Evolutionary conservation across 2,888 invertebrate genomes (phyloP).

Genomic region (Phalangium opilio): DNA sequence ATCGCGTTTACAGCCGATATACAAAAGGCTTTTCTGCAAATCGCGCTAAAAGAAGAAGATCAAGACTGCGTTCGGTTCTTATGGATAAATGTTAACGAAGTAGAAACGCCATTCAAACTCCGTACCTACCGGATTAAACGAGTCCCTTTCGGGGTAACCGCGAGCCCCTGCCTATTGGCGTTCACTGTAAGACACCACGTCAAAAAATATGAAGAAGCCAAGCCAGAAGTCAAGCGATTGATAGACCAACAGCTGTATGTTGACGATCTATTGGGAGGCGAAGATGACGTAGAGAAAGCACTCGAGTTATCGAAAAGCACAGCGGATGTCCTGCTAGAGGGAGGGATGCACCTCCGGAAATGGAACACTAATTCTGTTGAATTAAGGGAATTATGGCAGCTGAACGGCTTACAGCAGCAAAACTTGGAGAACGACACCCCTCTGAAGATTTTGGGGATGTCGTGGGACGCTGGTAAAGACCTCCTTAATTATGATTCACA

Average conservation of each 20-base stretch:
- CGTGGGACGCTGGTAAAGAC: background rate
- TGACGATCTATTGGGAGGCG: background rate
- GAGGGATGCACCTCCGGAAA: constrained; percentile 18
- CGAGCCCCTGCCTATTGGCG: background rate
- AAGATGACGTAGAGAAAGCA: background rate
- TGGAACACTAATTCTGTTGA: constrained; percentile 15
- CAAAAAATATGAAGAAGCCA: background rate
- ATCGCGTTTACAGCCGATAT: constrained; percentile 9
- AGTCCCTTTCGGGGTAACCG: background rate
- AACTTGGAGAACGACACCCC: background rate
- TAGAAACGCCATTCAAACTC: no score
- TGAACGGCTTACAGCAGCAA: background rate
- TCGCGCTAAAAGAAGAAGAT: constrained; percentile 6
- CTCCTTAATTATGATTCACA: background rate
- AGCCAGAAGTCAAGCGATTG: background rate
- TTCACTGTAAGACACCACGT: constrained; percentile 1
- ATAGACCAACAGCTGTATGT: background rate
- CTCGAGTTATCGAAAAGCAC: background rate
- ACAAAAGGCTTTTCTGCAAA: constrained; percentile 9
- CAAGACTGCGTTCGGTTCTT: constrained; percentile 5
- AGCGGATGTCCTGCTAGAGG: constrained; percentile 8
- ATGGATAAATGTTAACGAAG: background rate
- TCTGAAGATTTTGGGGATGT: background rate
- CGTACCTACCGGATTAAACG: background rate
- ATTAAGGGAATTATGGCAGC: background rate